These are phyloP conservation scores for Syrphus vitripennis DNA, from an alignment of 2,888 invertebrate genomes.

Conservation along the genomic window DNA sequence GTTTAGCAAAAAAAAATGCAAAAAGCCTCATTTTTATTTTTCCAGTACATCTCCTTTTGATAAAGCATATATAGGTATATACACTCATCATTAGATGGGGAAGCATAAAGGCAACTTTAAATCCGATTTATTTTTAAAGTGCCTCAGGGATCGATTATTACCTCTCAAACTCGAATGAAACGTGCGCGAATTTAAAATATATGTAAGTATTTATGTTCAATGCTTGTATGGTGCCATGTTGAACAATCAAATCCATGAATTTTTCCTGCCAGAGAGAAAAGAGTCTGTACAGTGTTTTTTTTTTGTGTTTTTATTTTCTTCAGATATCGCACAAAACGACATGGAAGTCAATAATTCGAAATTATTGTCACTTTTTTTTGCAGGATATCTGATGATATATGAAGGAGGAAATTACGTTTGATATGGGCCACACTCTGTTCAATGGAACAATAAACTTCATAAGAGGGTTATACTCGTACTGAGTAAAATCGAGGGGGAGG, in stretches of 20 bases:
- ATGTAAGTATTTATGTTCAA: slow-evolving; percentile 58
- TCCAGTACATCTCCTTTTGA: slow-evolving; percentile 66
- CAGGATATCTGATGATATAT: slow-evolving; percentile 47
- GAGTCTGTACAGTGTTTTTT: slow-evolving; percentile 24
- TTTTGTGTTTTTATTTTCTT: slow-evolving; percentile 36
- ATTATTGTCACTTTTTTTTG: slow-evolving; percentile 65
- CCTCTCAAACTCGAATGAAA: slow-evolving; percentile 81
- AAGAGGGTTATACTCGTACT: slow-evolving; percentile 16
- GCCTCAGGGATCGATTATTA: slow-evolving; percentile 82
- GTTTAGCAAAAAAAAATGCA: slow-evolving; percentile 49
- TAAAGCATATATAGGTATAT: slow-evolving; percentile 14
- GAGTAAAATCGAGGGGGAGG: slow-evolving; percentile 21
- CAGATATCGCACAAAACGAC: slow-evolving; percentile 44
- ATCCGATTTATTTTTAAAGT: slow-evolving; percentile 81
- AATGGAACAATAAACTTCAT: slow-evolving; percentile 53
- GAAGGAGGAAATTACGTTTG: slow-evolving; percentile 43
- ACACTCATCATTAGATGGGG: slow-evolving; percentile 16
- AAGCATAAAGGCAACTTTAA: slow-evolving; percentile 74
- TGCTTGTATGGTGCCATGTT: slow-evolving; percentile 17
- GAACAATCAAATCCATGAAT: slow-evolving; percentile 37
- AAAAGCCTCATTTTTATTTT: slow-evolving; percentile 56
- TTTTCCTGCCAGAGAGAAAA: not conserved
- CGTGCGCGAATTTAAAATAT: slow-evolving; percentile 76
- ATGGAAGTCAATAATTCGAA: slow-evolving; percentile 65
- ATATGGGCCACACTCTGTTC: slow-evolving; percentile 50